Percentiles rank a stretch among this genome's conserved stretches.
Conservation (phyloP, 2,888 invertebrate species). For the Pyrocoelia pectoralis region DNA sequence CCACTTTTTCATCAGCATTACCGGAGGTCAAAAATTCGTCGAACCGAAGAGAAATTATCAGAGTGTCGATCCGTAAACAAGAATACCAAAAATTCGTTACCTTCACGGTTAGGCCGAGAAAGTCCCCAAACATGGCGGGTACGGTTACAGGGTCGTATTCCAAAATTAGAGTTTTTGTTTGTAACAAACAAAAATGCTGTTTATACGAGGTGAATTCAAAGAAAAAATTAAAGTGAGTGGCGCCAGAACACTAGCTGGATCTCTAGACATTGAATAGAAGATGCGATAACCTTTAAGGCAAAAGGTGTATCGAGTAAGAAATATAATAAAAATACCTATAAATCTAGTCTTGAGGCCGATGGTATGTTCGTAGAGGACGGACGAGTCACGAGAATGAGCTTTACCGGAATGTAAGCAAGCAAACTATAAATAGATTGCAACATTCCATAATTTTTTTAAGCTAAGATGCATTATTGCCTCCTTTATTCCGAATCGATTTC, state of each 20-base stretch:
- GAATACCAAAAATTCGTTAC: slow-evolving; percentile 16
- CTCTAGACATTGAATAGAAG: background rate
- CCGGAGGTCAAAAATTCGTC: slow-evolving; percentile 28
- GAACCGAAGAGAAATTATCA: slow-evolving; percentile 26
- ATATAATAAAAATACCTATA: slow-evolving; percentile 30
- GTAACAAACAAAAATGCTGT: too few relatives aligned
- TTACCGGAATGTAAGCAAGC: slow-evolving; percentile 42
- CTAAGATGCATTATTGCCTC: slow-evolving; percentile 1
- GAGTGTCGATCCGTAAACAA: background rate
- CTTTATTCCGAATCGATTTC: background rate
- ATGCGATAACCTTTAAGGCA: slow-evolving; percentile 4
- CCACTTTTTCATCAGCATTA: slow-evolving; percentile 14
- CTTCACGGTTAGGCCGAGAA: background rate
- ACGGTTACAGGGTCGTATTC: slow-evolving; percentile 19
- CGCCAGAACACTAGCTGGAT: background rate
- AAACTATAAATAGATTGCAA: slow-evolving; percentile 42
- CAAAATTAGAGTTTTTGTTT: slow-evolving; percentile 10
- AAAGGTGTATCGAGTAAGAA: slow-evolving; percentile 8
- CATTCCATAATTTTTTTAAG: background rate
- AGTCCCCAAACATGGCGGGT: background rate
- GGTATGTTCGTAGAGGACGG: slow-evolving; percentile 37
- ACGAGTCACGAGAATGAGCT: slow-evolving; percentile 44
- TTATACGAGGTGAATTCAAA: background rate
- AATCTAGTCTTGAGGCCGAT: slow-evolving; percentile 31
- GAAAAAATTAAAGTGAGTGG: background rate